Conservation (phyloP, 2,113 vertebrate species). For the Thryonomys swinderianus region DNA sequence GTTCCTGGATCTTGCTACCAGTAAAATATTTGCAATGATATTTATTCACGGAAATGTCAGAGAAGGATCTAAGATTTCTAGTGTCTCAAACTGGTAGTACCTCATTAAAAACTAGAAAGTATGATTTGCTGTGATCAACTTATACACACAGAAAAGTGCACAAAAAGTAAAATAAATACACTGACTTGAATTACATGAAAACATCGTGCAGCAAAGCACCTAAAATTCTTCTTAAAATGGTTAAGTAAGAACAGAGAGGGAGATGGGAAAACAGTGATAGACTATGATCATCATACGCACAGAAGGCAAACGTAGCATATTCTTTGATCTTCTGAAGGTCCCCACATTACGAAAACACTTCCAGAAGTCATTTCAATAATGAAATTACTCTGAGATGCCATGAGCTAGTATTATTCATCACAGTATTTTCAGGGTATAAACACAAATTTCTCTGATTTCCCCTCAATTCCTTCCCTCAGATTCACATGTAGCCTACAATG, state of each 20-base stretch:
- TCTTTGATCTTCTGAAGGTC: neutral
- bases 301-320: neutral
- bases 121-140: neutral
- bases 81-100: no score
- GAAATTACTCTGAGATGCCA: neutral
- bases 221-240: neutral
- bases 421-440: neutral
- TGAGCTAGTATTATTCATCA: neutral
- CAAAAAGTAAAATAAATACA: neutral
- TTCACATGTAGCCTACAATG: neutral
- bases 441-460: neutral
- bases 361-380: neutral
- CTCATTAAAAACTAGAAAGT: neutral
- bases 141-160: neutral
- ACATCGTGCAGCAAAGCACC: neutral
- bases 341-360: neutral
- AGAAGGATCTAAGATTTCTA: neutral
- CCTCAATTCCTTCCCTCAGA: neutral
- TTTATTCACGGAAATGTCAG: neutral
- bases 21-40: neutral
- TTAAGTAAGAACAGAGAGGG: constrained; percentile 3
- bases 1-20: neutral
- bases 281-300: neutral
- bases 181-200: neutral
- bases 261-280: neutral